A percentile compares a stretch with the other conserved stretches of the same genome.
Conservation (phyloP, 1,140 invertebrate species). For the Xylocopa sonorina region DNA sequence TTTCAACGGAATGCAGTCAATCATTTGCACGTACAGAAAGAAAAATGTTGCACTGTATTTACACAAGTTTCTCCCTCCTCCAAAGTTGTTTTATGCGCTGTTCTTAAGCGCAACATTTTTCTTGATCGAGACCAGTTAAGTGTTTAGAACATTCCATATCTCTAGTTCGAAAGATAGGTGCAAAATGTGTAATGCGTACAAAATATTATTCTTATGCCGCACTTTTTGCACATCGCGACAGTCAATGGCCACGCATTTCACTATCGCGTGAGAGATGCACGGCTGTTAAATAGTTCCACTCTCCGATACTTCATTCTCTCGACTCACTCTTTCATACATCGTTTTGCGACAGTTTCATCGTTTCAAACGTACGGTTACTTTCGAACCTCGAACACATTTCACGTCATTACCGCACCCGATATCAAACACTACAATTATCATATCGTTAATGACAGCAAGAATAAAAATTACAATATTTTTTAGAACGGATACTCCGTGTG, state of each 20-base stretch:
- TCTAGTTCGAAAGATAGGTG: neutral
- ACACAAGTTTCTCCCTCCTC: neutral
- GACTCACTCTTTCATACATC: conserved; percentile 4
- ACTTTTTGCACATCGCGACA: conserved; percentile 46
- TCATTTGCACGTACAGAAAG: conserved; percentile 30
- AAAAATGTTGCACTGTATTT: neutral
- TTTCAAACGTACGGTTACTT: neutral
- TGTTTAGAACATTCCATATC: neutral
- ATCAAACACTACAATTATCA: too few relatives aligned
- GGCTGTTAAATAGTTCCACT: conserved; percentile 40
- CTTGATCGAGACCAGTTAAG: too few relatives aligned
- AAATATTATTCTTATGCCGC: conserved; percentile 63
- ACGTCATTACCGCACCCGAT: neutral
- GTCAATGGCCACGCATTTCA: neutral
- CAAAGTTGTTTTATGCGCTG: neutral
- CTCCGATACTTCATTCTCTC: conserved; percentile 28
- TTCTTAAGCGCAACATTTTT: neutral
- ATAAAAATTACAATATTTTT: too few relatives aligned
- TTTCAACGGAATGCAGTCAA: conserved; percentile 36
- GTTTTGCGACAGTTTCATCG: neutral
- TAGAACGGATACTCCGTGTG: too few relatives aligned
- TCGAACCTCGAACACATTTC: too few relatives aligned
- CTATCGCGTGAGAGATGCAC: conserved; percentile 38
- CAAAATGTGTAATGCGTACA: conserved; percentile 63
- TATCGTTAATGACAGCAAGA: too few relatives aligned